These are phyloP conservation scores for Sminthurinus aureus DNA, from an alignment of 2,888 invertebrate genomes.

Conservation along the genomic window DNA sequence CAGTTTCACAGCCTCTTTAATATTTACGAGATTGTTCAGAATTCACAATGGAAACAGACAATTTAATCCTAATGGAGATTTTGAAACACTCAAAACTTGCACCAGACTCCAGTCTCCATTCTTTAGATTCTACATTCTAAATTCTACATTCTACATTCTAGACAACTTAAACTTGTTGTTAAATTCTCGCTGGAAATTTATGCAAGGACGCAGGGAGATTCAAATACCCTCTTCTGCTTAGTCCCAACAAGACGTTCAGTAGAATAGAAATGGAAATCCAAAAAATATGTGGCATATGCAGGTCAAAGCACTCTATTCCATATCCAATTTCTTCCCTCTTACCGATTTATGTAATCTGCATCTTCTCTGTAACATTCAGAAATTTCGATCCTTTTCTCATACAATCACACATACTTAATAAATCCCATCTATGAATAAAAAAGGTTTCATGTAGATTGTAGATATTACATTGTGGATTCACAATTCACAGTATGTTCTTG, in stretches of 20 bases:
- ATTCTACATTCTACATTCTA: too few species aligned
- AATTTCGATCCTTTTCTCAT: not conserved
- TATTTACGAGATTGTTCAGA: not conserved
- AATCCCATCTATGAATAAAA: too few species aligned
- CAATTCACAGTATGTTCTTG: too few species aligned
- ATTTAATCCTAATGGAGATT: constrained; percentile 14
- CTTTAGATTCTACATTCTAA: too few species aligned
- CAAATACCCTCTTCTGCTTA: not conserved
- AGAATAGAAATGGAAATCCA: too few species aligned
- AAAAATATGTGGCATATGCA: not conserved
- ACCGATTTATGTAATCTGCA: not conserved
- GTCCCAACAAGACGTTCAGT: too few species aligned
- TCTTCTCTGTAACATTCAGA: not conserved
- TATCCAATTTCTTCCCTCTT: not conserved
- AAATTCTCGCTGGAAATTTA: not conserved
- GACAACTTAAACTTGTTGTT: not conserved
- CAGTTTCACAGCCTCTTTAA: not conserved
- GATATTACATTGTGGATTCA: too few species aligned
- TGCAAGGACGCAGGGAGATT: not conserved
- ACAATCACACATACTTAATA: not conserved
- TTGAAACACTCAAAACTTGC: not conserved
- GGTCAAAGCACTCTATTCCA: not conserved
- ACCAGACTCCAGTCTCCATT: not conserved
- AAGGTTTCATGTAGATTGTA: too few species aligned
- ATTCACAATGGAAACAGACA: not conserved